Percentiles rank a stretch among this genome's conserved stretches.
These are phyloP conservation scores for Malurus alboscapulatus DNA, from an alignment of 2,113 vertebrate species.

Conservation along the genomic window DNA sequence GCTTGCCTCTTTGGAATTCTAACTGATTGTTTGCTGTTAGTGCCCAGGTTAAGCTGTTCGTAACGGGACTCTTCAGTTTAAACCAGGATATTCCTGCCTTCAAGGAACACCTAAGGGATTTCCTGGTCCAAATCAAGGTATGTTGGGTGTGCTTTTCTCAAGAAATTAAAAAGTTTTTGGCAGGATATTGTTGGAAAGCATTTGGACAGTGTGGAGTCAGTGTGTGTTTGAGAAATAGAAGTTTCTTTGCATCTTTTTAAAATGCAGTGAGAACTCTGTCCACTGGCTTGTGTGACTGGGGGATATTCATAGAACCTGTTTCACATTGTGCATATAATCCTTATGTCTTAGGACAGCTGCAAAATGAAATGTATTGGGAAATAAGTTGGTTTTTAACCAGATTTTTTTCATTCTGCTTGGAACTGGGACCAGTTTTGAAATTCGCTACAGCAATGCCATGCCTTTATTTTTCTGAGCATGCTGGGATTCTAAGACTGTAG, in stretches of 20 bases:
- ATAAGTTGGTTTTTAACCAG: neutral
- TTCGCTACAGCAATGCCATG: neutral
- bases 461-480: neutral
- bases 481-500: neutral
- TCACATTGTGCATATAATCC: accelerated
- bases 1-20: neutral
- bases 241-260: neutral
- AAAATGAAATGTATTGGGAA: neutral
- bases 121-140: conserved; percentile 99
- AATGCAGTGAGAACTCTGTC: neutral
- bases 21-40: conserved; percentile 70
- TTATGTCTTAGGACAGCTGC: neutral
- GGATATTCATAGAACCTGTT: neutral
- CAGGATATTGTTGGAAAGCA: neutral
- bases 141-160: neutral
- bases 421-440: neutral
- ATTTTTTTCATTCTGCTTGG: neutral
- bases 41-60: conserved; percentile 98
- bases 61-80: conserved; percentile 98
- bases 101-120: conserved; percentile 97
- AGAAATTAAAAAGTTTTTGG: neutral
- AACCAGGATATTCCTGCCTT: conserved; percentile 99
- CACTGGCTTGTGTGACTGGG: too few relatives aligned
- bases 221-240: neutral
- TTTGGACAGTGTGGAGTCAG: neutral